Base-by-base conservation (phyloP, 53 echinoderm and acorn worm genomes). In the Apostichopus leukothele region DNA sequence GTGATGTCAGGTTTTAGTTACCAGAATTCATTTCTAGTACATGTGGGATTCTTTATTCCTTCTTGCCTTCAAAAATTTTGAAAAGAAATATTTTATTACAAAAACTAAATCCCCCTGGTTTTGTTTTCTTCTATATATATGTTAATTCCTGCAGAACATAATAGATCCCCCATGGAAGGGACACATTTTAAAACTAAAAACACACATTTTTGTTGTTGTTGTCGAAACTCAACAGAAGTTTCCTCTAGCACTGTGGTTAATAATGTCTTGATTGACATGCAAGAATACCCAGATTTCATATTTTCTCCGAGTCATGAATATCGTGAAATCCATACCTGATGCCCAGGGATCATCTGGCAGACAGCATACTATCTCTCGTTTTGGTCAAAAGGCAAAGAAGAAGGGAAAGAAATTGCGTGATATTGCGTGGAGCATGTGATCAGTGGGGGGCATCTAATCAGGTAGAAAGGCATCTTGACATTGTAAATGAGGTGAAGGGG, bases 401-500 rank as follows among this genome's bases (percentile, higher is more conserved):
- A 52, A 21, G 81, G 5, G 21, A 54, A 51, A 18, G 6, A 26
- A 55, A 21, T 81, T 81, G 81, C 81, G 81, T 81, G 81, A 81
- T 81, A 59, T 57, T 81, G 55, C 60, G 55, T n/a, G 18, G 19
- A 9, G 81, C 6, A 5, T 71, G 81, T 16, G 20, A 59, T 0
- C 60, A 10, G 81, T 81, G 25, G 81, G 81, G 81, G 81, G 54
- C 81, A 52, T 59, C 81, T 59, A 54, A 81, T 59, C 81, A 55
- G 25, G 55, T 54, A 59, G 57, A 55, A 59, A 59, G 81, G 53
- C 55, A 54, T 81, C 71, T 81, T 81, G 81, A 81, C 22, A 12
- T 81, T 81, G 81, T 81, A 81, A 39, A 81, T 81, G 81, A 81
- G 81, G 55, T 81, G 21, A 22, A 21, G 71, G 53, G 60, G 59